Percentiles rank a stretch among this genome's conserved stretches.
phyloP scores from a whole-genome alignment of 2,797 vertebrate species.

The Pitangus sulphuratus region DNA sequence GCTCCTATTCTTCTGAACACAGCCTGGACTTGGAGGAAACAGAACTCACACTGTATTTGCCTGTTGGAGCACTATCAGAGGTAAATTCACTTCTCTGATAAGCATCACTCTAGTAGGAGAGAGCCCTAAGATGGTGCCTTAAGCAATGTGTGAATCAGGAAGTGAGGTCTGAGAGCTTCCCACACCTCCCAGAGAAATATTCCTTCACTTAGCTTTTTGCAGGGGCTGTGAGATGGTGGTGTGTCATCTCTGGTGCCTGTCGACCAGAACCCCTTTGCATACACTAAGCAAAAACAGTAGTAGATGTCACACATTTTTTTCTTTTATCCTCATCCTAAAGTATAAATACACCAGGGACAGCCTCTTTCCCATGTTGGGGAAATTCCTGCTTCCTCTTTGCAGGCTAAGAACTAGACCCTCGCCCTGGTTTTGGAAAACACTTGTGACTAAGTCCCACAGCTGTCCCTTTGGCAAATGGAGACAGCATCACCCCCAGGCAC shows the following conservation, averaged over 20 bases:
- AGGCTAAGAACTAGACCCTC: background rate
- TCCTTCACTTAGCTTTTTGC: background rate
- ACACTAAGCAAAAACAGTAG: background rate
- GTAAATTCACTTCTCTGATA: background rate
- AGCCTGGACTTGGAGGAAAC: background rate
- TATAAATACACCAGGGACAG: background rate
- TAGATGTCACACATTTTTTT: background rate
- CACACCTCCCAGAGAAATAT: background rate
- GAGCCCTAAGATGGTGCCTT: background rate
- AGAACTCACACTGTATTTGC: background rate
- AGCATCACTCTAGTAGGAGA: background rate
- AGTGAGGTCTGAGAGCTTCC: background rate
- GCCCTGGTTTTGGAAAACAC: background rate
- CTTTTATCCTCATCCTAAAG: background rate
- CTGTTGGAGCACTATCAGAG: background rate
- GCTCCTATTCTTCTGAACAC: background rate
- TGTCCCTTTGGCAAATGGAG: background rate
- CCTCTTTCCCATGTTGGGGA: background rate
- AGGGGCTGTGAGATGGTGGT: background rate
- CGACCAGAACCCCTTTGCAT: background rate
- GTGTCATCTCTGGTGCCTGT: background rate
- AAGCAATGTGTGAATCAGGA: background rate
- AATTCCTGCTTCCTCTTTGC: background rate
- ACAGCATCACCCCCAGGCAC: background rate
- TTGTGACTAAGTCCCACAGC: rapidly evolving